Conservation (phyloP, 1,140 invertebrate species). For the Zaprionus africanus region DNA sequence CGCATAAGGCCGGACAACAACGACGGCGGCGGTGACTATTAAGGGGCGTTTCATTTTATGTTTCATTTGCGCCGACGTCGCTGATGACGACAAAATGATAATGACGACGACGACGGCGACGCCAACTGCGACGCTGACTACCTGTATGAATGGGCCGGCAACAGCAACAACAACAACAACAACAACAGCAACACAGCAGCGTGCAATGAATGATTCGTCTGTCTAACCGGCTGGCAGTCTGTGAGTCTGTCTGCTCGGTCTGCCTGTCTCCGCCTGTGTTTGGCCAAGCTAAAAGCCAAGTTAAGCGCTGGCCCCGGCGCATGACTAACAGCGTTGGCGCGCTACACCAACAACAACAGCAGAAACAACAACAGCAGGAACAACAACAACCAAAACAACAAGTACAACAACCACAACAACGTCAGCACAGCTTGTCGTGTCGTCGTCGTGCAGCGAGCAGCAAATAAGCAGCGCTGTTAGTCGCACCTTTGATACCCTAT, state of each 20-base stretch:
- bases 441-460: constrained; percentile 66
- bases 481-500: constrained; percentile 43
- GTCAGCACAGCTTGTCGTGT: constrained; percentile 71
- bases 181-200: constrained; percentile 20
- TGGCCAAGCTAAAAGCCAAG: constrained; percentile 62
- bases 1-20: constrained; percentile 68
- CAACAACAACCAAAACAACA: constrained; percentile 14
- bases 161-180: constrained; percentile 11
- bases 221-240: constrained; percentile 31
- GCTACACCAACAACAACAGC: constrained; percentile 60
- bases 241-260: constrained; percentile 14
- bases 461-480: constrained; percentile 16
- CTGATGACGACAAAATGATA: constrained; percentile 82
- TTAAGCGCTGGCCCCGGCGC: constrained; percentile 68
- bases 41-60: constrained; percentile 83
- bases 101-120: constrained; percentile 64
- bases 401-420: constrained; percentile 36
- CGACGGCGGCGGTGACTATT: constrained; percentile 58
- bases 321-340: constrained; percentile 78
- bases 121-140: constrained; percentile 39
- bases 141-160: constrained; percentile 62
- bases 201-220: constrained; percentile 70
- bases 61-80: constrained; percentile 81
- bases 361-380: constrained; percentile 31
- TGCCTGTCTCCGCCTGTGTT: constrained; percentile 32